Evolutionary conservation across 2,797 vertebrate species (phyloP).

Genomic region (Kryptolebias ocellatus): DNA sequence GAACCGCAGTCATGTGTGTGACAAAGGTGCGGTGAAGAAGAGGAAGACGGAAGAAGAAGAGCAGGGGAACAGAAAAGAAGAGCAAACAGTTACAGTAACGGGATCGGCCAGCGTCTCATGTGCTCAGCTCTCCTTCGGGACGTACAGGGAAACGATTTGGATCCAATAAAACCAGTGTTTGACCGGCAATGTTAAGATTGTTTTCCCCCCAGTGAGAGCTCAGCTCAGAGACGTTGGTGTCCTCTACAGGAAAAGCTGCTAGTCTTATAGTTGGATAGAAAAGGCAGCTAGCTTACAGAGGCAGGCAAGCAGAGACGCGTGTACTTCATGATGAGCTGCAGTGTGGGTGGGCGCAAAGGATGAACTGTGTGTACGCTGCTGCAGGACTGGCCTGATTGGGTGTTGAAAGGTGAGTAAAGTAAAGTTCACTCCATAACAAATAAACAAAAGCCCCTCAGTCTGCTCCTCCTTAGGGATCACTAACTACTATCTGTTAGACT

Average conservation of each 20-base stretch:
- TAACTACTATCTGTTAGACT: conserved; percentile 34
- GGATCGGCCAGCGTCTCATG: conserved; percentile 58
- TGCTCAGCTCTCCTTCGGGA: conserved; percentile 53
- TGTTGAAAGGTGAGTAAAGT: conserved; percentile 18
- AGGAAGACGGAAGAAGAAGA: conserved; percentile 60
- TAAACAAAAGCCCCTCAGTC: no score
- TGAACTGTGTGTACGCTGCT: conserved; percentile 8
- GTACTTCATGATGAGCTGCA: conserved; percentile 9
- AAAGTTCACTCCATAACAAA: background rate
- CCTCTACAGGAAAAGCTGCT: conserved; percentile 48
- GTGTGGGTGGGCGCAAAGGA: conserved; percentile 18
- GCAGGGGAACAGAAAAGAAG: conserved; percentile 77
- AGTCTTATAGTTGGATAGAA: conserved; percentile 15
- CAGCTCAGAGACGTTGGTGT: conserved; percentile 42
- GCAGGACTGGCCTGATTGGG: conserved; percentile 6
- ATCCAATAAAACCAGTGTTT: background rate
- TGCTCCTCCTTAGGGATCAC: conserved; percentile 25
- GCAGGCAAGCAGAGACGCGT: conserved; percentile 35
- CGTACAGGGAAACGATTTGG: background rate
- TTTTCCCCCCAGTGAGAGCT: conserved; percentile 45
- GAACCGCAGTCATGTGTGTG: conserved; percentile 89
- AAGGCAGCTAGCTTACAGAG: conserved; percentile 45
- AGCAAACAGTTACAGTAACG: conserved; percentile 72
- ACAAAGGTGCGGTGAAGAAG: conserved; percentile 80
- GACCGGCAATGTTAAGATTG: background rate